phyloP scores from a whole-genome alignment of 2,797 vertebrate genomes.

The Pseudochirops cupreus region DNA sequence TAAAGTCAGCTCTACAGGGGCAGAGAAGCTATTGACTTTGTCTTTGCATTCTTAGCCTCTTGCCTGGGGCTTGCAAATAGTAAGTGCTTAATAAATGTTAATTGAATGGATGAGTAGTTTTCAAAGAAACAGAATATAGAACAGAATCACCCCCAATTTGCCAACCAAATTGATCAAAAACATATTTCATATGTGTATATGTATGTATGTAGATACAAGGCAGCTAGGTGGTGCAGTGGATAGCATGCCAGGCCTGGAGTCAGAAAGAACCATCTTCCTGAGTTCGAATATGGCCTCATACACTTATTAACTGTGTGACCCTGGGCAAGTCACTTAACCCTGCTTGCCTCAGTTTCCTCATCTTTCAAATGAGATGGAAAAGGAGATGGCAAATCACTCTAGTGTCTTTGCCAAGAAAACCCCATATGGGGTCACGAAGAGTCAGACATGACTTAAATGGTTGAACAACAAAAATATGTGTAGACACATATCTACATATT shows the following conservation, averaged over 20 bases:
- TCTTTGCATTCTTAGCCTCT: not conserved
- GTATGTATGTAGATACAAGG: not conserved
- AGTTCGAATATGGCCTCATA: no score
- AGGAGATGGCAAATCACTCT: not conserved
- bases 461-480: not conserved
- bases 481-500: no score
- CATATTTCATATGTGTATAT: not conserved
- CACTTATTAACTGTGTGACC: no score
- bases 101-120: not conserved
- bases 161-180: not conserved
- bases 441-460: not conserved
- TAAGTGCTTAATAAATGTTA: not conserved
- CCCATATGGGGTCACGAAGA: not conserved
- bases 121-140: not conserved
- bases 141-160: not conserved
- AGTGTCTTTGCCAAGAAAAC: not conserved
- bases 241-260: no score
- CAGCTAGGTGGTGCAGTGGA: no score
- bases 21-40: not conserved
- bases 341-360: no score
- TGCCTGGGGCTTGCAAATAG: not conserved
- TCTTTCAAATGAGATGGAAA: not conserved
- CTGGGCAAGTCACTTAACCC: no score
- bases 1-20: not conserved
- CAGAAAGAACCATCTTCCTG: no score